phyloP scores from a whole-genome alignment of 2,888 invertebrate species.

The Lochmaea capreae region DNA sequence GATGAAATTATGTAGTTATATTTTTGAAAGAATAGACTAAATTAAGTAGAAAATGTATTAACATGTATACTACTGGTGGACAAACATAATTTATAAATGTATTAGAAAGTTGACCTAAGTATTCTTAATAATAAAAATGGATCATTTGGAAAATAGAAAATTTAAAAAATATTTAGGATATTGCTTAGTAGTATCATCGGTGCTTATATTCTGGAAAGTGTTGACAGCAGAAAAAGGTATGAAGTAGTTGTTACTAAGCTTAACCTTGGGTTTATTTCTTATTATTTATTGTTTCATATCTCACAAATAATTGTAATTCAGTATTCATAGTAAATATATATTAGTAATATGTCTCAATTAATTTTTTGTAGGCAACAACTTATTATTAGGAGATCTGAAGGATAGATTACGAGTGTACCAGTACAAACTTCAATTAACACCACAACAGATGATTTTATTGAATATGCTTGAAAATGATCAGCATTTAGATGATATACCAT shows the following conservation, averaged over 20 bases:
- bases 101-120: background rate
- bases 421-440: slow-evolving; percentile 19
- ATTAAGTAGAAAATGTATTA: background rate
- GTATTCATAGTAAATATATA: background rate
- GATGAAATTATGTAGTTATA: no score
- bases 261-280: background rate
- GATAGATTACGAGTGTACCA: slow-evolving; percentile 13
- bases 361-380: background rate
- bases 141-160: slow-evolving; percentile 22
- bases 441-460: slow-evolving; percentile 19
- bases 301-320: no score
- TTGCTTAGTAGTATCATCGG: slow-evolving; percentile 19
- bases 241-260: background rate
- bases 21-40: background rate
- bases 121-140: slow-evolving; percentile 17
- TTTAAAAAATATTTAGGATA: slow-evolving; percentile 28
- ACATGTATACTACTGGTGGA: background rate
- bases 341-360: background rate
- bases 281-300: no score
- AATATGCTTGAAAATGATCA: slow-evolving; percentile 18
- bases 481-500: slow-evolving; percentile 65
- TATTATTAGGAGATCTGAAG: slow-evolving; percentile 11
- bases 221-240: slow-evolving; percentile 17
- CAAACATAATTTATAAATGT: background rate
- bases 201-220: slow-evolving; percentile 30